Evolutionary conservation across 2,797 vertebrate species (phyloP).

Genomic region (Sebastes steindachneri): DNA sequence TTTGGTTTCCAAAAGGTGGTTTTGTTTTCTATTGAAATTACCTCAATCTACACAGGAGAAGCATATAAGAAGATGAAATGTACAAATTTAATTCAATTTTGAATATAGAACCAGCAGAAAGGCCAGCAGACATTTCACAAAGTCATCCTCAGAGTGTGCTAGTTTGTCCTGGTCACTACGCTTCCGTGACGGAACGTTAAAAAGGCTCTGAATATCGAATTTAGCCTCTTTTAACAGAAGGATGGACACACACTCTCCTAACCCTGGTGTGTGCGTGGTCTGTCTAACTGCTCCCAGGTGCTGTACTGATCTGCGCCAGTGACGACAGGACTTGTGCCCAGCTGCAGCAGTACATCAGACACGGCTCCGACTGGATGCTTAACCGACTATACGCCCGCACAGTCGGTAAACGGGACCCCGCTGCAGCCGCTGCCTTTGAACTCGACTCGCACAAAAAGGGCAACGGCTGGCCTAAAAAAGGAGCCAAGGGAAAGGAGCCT

Average conservation of each 20-base stretch:
- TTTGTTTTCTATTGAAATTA: not conserved
- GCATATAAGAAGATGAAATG: not conserved
- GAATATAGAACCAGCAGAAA: not conserved
- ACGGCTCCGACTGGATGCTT: slow-evolving; percentile 87
- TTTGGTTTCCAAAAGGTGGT: not conserved
- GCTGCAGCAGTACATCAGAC: slow-evolving; percentile 88
- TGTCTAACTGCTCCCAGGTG: slow-evolving; percentile 77
- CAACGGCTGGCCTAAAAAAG: slow-evolving; percentile 72
- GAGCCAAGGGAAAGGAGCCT: slow-evolving; percentile 73
- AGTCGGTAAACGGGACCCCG: slow-evolving; percentile 84
- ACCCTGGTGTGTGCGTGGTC: not conserved
- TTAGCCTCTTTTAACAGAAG: not conserved
- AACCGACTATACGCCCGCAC: slow-evolving; percentile 89
- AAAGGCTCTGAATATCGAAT: no score
- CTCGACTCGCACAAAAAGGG: slow-evolving; percentile 67
- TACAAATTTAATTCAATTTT: not conserved
- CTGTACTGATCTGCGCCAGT: slow-evolving; percentile 93
- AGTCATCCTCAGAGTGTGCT: no score
- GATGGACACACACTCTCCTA: not conserved
- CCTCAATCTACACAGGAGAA: not conserved
- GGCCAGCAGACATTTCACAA: not conserved
- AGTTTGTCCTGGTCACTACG: no score
- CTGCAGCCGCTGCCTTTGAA: slow-evolving; percentile 57
- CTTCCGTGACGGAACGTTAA: no score
- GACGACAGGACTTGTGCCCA: slow-evolving; percentile 96